A percentile compares a stretch with the other conserved stretches of the same genome.
Conservation (phyloP, 2,113 vertebrate species). For the Menura novaehollandiae region DNA sequence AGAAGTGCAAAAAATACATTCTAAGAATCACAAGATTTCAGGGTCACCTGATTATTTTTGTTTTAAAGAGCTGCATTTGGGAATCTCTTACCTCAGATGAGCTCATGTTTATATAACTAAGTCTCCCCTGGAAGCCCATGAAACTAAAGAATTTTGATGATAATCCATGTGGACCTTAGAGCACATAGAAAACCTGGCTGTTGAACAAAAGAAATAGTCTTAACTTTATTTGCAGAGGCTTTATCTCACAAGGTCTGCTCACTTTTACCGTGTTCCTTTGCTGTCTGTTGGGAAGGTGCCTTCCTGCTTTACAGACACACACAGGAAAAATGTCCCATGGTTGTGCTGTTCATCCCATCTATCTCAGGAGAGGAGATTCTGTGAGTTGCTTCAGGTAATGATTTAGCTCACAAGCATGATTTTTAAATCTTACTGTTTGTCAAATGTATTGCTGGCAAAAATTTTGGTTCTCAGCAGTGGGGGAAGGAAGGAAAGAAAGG, state of each 20-base stretch:
- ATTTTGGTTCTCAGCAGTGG: background rate
- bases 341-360: background rate
- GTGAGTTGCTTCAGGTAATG: background rate
- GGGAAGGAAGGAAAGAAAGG: background rate
- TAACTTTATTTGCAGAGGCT: background rate
- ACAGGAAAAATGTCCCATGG: background rate
- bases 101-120: conserved; percentile 4
- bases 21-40: background rate
- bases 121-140: background rate
- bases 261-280: background rate
- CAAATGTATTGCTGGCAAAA: background rate
- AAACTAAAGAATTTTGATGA: conserved; percentile 2
- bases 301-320: background rate
- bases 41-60: background rate
- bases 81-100: background rate
- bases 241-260: background rate
- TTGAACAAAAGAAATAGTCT: background rate
- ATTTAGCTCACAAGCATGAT: background rate
- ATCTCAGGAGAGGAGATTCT: background rate
- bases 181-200: background rate
- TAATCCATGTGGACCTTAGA: background rate
- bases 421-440: background rate
- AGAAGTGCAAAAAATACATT: background rate
- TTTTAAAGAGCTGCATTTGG: background rate
- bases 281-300: background rate